Base-by-base conservation (phyloP, 2,888 invertebrate genomes). In the Drosophila mayaguana region DNA sequence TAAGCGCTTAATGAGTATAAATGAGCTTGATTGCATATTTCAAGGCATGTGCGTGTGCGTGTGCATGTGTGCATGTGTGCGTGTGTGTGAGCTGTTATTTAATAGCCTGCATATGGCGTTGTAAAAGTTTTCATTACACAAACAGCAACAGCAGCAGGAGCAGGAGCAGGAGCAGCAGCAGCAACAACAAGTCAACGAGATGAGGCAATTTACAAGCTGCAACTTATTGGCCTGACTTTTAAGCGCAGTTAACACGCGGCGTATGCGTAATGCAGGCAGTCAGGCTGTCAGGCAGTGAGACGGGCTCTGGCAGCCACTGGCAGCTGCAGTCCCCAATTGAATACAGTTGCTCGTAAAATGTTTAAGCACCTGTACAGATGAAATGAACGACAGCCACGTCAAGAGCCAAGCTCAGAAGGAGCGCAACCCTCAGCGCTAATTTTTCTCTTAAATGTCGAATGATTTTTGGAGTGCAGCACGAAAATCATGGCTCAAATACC, bases 21-120 rank as follows among this genome's bases (percentile, higher is more conserved):
- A 89, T 86, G 85, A 86, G 85, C 88, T 88, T 86, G 88, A 86
- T 86, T 89, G 85, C 88, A 86, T 89, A 89, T 89, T 81, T 85
- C 82, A 77, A 66, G 78, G 81, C 74, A 66, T 48, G 70, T 56
- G 62, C 63, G 68, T 51, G 42, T 56, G 60, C 57, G 54, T 40
- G n/a, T 46, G 20, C 12, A 38, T 50, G 50, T 50, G 20, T 14
- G 65, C 36, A 46, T 50, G 61, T 51, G 45, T n/a, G 54, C 34
- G 43, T 63, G 62, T 20, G 43, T 80, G 83, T 62, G 72, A 63
- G 73, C 55, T 81, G 65, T 83, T 88, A 89, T 84, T 89, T 89
- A 87, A 87, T 87, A 87, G 89, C 85, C 80, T 87, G 89, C 85
- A 89, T 85, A 84, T 89, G 89, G 85, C 89, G 88, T 85, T 84